Conservation (phyloP, 2,888 invertebrate genomes). For the Coleophora flavipennella region DNA sequence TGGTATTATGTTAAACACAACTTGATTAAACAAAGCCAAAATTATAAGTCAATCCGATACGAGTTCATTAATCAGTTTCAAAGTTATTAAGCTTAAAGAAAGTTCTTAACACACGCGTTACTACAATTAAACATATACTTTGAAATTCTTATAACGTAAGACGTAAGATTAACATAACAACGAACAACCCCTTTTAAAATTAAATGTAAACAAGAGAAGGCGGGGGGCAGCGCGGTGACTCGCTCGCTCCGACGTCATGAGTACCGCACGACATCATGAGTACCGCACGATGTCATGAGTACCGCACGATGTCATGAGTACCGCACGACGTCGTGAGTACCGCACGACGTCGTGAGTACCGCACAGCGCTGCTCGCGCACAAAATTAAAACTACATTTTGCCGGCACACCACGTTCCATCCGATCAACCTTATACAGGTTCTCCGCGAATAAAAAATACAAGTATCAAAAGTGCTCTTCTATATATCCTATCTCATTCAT, state of each 20-base stretch:
- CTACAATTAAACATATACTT: slow-evolving; percentile 54
- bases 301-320: no score
- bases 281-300: no score
- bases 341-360: no score
- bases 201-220: slow-evolving; percentile 45
- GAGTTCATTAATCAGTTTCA: slow-evolving; percentile 53
- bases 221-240: slow-evolving; percentile 17
- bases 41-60: slow-evolving; percentile 47
- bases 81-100: slow-evolving; percentile 59
- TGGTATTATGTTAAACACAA: slow-evolving; percentile 65
- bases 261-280: no score
- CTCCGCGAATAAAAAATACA: slow-evolving; percentile 27
- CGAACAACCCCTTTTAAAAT: slow-evolving; percentile 52
- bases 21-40: slow-evolving; percentile 66
- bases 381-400: slow-evolving; percentile 11
- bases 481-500: slow-evolving; percentile 19
- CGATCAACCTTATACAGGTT: slow-evolving; percentile 8
- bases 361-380: slow-evolving; percentile 4
- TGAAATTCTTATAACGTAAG: slow-evolving; percentile 58
- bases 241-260: no score
- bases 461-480: slow-evolving; percentile 35
- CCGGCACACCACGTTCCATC: slow-evolving; percentile 13
- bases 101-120: slow-evolving; percentile 56
- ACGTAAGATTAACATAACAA: slow-evolving; percentile 67
- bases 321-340: no score